Conservation (phyloP, 1,140 invertebrate species). For the Pachyrhynchus sulphureomaculatus region DNA sequence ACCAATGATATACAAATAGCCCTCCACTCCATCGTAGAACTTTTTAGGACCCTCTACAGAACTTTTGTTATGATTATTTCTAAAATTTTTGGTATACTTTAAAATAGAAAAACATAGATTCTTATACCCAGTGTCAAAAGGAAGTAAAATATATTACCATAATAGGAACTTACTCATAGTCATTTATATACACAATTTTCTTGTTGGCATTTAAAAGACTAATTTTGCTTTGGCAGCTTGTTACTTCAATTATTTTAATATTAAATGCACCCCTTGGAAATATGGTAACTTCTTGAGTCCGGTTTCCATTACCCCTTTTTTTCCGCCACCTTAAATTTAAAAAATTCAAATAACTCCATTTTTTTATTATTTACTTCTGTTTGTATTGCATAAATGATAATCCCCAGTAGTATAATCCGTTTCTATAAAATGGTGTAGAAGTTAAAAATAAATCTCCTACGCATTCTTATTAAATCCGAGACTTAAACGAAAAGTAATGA, state of each 20-base stretch:
- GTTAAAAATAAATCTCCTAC: too few species aligned
- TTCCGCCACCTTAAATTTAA: background rate
- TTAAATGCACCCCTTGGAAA: constrained; percentile 5
- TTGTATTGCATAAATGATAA: too few species aligned
- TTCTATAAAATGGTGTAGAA: too few species aligned
- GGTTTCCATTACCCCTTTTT: background rate
- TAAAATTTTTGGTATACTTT: too few species aligned
- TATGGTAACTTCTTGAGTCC: constrained; percentile 2
- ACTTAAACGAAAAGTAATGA: too few species aligned
- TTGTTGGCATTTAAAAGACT: background rate
- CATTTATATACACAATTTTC: background rate
- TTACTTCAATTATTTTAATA: constrained; percentile 4
- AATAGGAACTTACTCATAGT: constrained; percentile 3
- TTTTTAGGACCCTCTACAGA: background rate
- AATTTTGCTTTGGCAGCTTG: background rate
- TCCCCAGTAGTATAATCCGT: too few species aligned
- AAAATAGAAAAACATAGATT: too few species aligned
- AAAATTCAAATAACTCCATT: too few species aligned
- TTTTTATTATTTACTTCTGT: too few species aligned
- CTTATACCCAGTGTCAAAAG: too few species aligned
- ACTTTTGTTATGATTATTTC: background rate
- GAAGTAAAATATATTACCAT: too few species aligned
- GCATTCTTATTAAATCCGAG: too few species aligned
- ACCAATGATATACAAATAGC: background rate
- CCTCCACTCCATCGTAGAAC: background rate